phyloP scores from a whole-genome alignment of 2,888 invertebrate species.

The Drosophila phalerata region DNA sequence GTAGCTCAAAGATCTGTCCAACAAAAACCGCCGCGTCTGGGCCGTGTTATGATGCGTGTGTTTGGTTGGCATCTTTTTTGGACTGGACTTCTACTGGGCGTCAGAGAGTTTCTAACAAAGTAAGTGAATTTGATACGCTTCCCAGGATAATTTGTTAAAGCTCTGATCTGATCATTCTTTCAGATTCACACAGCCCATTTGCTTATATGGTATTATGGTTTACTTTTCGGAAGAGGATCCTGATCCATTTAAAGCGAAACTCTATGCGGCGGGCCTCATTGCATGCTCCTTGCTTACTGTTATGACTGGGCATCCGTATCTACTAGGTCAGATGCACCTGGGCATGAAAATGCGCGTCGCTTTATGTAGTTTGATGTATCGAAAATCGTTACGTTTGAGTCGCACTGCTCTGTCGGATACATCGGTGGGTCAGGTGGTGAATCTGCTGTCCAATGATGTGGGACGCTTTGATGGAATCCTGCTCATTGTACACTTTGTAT shows the following conservation, averaged over 20 bases:
- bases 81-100: constrained; percentile 87
- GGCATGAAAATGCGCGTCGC: constrained; percentile 90
- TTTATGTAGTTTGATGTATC: constrained; percentile 89
- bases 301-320: constrained; percentile 93
- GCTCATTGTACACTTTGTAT: constrained; percentile 95
- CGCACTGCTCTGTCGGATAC: constrained; percentile 91
- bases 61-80: constrained; percentile 86
- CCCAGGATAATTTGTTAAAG: neutral
- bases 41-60: constrained; percentile 35
- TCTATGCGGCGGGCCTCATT: constrained; percentile 91
- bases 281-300: constrained; percentile 90
- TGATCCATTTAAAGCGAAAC: constrained; percentile 88
- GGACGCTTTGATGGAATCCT: constrained; percentile 89
- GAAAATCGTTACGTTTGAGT: constrained; percentile 89
- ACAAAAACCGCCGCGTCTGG: constrained; percentile 44
- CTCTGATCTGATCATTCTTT: neutral
- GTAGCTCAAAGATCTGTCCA: constrained; percentile 40
- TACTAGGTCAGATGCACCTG: constrained; percentile 89
- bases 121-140: constrained; percentile 34
- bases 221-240: constrained; percentile 85
- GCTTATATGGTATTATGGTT: constrained; percentile 88
- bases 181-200: constrained; percentile 89
- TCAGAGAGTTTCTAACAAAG: constrained; percentile 88
- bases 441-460: constrained; percentile 97
- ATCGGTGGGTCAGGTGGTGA: constrained; percentile 92